phyloP scores from a whole-genome alignment of 1,140 invertebrate species.

The Drosophila ananassae region DNA sequence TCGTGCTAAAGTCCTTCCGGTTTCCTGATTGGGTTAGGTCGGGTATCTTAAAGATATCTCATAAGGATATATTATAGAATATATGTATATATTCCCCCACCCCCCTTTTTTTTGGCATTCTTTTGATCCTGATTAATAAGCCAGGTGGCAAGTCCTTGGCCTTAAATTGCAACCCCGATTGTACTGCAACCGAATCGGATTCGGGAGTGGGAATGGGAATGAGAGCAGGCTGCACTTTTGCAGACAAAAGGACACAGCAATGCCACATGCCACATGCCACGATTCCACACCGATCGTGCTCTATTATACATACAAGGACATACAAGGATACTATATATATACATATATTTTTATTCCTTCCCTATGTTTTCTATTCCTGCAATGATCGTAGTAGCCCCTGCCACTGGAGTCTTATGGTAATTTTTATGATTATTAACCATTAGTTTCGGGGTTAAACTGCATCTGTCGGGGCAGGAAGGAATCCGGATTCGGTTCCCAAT shows the following conservation, averaged over 20 bases:
- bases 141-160: conserved; percentile 56
- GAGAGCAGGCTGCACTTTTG: conserved; percentile 23
- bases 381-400: not conserved
- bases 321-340: not conserved
- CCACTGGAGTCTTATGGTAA: conserved; percentile 68
- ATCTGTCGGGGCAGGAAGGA: conserved; percentile 57
- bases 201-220: conserved; percentile 6
- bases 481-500: conserved; percentile 12
- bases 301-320: not conserved
- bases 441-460: conserved; percentile 66
- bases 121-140: conserved; percentile 54
- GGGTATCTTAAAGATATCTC: not conserved
- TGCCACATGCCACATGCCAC: conserved; percentile 59
- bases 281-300: conserved; percentile 33
- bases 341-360: not conserved
- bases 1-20: not conserved
- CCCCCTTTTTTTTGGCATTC: conserved; percentile 4
- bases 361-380: conserved; percentile 1
- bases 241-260: conserved; percentile 37
- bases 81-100: not conserved
- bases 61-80: not conserved
- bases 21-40: conserved; percentile 24
- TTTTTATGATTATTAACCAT: conserved; percentile 67
- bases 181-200: conserved; percentile 30
- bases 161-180: conserved; percentile 1